Evolutionary conservation across 2,888 invertebrate genomes (phyloP), one percentile per base, ranked within the genome.

Genomic region (Eristalinus sepulchralis): DNA sequence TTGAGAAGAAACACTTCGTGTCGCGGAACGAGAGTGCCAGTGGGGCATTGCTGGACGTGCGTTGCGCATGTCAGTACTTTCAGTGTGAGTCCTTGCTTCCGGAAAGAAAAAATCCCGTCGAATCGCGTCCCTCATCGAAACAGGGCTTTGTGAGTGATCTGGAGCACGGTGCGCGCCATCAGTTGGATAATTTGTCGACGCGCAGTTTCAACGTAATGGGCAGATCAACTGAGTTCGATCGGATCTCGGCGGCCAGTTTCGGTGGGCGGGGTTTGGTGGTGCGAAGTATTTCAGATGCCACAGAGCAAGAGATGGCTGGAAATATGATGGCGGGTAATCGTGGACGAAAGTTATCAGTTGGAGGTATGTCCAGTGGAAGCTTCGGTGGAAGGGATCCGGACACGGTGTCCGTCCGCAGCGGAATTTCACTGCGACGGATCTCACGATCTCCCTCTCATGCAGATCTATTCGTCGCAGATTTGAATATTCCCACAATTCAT

Each of bases 41-140:
- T 89, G 94, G 95, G 89, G 95, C 94, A 89, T 95, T 96, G 83
- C 94, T 96, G 90, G 97, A 97, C 92, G 97, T 97, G 86, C 95
- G 97, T 89, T 97, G 97, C 93, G 97, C 94, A 89, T 97, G 97
- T 93, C 97, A 97, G 93, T 97, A 95, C 93, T 97, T 95, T 93
- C 95, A 96, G 93, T 95, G 96, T 92, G 96, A 97, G 92, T 96
- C 96, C 83, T 93, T 97, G 89, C 93, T 97, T 89, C 97, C 97
- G 84, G 96, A 96, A 92, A 94, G 96, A 91, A 93, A 94, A 77
- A 96, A 96, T 91, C 95, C 95, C 88, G 93, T 95, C 89, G 95
- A 92, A 27, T 95, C 95, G 88, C 93, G 95, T 88, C 95, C 95
- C 82, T 93, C 94, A n/a, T 95, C 95, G 68, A 94, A 95, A 89